A percentile compares a stretch with the other conserved stretches of the same genome.
Evolutionary conservation across 1,140 invertebrate genomes (phyloP).

Genomic region (Bombyx mandarina): DNA sequence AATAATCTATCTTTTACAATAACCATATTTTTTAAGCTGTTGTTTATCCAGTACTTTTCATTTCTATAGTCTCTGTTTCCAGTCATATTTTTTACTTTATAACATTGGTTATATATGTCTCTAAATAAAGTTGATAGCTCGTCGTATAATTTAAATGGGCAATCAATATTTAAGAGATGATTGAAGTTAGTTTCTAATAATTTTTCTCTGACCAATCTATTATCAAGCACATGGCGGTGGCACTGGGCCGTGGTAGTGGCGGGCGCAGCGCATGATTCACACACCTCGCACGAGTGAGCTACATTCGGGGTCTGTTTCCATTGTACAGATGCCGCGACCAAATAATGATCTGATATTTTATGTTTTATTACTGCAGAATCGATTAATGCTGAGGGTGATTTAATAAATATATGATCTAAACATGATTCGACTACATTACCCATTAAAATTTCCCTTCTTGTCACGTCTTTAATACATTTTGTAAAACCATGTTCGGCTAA

Average conservation of each 20-base stretch:
- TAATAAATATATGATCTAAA: slow-evolving; percentile 15
- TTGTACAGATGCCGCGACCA: background rate
- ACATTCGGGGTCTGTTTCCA: background rate
- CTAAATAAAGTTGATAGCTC: slow-evolving; percentile 5
- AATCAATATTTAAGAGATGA: slow-evolving; percentile 7
- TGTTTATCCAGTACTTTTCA: too few relatives aligned
- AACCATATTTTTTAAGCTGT: too few relatives aligned
- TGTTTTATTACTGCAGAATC: slow-evolving; percentile 12
- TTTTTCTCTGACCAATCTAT: slow-evolving; percentile 6
- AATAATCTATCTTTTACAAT: too few relatives aligned
- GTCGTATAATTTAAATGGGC: slow-evolving; percentile 8
- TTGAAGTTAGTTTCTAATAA: slow-evolving; percentile 10
- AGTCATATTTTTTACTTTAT: background rate
- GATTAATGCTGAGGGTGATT: background rate
- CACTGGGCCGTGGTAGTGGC: too few relatives aligned
- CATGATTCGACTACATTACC: slow-evolving; percentile 11
- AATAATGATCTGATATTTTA: slow-evolving; percentile 16
- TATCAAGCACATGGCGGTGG: background rate
- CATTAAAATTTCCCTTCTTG: slow-evolving; percentile 9
- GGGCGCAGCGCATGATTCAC: background rate
- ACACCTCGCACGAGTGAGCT: background rate
- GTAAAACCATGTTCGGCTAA: slow-evolving; percentile 12
- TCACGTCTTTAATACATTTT: slow-evolving; percentile 14
- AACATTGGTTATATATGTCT: slow-evolving; percentile 10
- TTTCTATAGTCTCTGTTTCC: background rate